These are phyloP conservation scores for Monochamus alternatus DNA, from an alignment of 2,888 invertebrate species.

Conservation along the genomic window DNA sequence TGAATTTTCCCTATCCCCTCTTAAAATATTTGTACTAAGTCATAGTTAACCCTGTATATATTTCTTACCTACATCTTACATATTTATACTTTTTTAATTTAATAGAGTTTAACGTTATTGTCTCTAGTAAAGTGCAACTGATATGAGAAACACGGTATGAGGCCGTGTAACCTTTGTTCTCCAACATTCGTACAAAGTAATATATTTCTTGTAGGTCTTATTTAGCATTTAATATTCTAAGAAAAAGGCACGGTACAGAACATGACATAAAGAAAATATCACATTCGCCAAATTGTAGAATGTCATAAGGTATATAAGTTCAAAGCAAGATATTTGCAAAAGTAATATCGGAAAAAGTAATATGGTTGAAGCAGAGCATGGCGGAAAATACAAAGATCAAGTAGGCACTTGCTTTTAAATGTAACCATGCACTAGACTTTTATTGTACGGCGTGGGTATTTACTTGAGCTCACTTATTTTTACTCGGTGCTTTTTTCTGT, in stretches of 20 bases:
- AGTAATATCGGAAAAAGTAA: constrained; percentile 7
- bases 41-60: too few species aligned
- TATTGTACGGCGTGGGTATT: background rate
- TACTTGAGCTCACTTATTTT: background rate
- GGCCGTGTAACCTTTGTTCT: background rate
- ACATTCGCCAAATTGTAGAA: constrained; percentile 6
- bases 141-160: too few species aligned
- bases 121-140: too few species aligned
- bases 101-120: too few species aligned
- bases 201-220: background rate
- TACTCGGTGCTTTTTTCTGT: background rate
- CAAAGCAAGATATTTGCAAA: constrained; percentile 7
- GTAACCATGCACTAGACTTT: background rate
- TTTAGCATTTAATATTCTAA: background rate
- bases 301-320: constrained; percentile 5
- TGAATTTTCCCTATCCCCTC: too few species aligned
- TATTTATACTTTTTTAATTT: too few species aligned
- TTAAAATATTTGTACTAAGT: too few species aligned
- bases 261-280: constrained; percentile 2
- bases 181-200: background rate
- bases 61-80: too few species aligned
- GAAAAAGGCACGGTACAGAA: background rate
- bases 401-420: constrained; percentile 8
- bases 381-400: constrained; percentile 13
- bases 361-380: constrained; percentile 6